phyloP scores from a whole-genome alignment of 2,113 vertebrate species.

The Labeo catla region DNA sequence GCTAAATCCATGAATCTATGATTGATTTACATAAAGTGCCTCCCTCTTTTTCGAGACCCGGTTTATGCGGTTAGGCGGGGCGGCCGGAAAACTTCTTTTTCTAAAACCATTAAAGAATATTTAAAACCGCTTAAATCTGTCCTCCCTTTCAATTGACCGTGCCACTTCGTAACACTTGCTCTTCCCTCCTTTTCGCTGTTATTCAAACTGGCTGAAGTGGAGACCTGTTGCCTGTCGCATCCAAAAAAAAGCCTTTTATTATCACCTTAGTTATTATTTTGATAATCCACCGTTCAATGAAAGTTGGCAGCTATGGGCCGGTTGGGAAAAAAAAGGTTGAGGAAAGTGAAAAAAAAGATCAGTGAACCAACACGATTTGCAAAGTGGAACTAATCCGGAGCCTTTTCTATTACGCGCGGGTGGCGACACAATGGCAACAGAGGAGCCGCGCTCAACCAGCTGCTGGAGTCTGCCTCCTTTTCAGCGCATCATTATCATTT shows the following conservation, averaged over 20 bases:
- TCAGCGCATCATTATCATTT: constrained; percentile 60
- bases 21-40: constrained; percentile 39
- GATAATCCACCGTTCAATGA: constrained; percentile 60
- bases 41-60: background rate
- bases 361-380: constrained; percentile 66
- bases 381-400: constrained; percentile 69
- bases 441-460: constrained; percentile 62
- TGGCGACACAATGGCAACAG: constrained; percentile 51
- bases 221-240: constrained; percentile 56
- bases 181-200: constrained; percentile 24
- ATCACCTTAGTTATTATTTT: constrained; percentile 51
- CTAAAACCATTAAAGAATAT: constrained; percentile 47
- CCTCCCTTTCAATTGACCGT: constrained; percentile 37
- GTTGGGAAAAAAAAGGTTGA: constrained; percentile 14
- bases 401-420: constrained; percentile 56
- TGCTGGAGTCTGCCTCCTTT: constrained; percentile 61
- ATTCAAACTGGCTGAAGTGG: constrained; percentile 26
- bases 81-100: constrained; percentile 1
- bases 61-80: background rate
- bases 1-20: constrained; percentile 36
- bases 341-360: constrained; percentile 40
- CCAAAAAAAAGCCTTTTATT: constrained; percentile 40
- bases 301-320: constrained; percentile 50
- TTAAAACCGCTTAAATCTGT: constrained; percentile 47
- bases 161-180: constrained; percentile 33